Base-by-base conservation (phyloP, 2,888 invertebrate species). In the Ypsolopha sequella region DNA sequence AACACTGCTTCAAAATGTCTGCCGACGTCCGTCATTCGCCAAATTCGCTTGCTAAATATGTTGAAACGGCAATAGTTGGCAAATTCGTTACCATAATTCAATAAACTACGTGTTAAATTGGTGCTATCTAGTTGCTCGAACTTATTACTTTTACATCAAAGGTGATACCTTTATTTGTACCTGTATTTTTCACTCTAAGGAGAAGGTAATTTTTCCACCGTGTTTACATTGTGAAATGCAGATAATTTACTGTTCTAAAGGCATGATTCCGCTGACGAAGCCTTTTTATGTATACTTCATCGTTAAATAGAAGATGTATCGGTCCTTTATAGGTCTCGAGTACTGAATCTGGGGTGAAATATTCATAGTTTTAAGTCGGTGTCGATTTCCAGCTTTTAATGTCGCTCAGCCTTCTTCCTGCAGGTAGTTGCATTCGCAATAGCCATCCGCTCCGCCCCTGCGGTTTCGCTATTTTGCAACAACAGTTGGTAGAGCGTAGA, bases 401-500 rank as follows among this genome's bases (percentile, higher is more conserved):
- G 7, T 36, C 36, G 10, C 24, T 33, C 34, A 43, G 35, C 35
- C n/a, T 10, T 36, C 24, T 47, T 11, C 47, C 33, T 36, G 36
- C 43, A 43, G 13, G 43, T 6, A 11, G 43, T 34, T 43, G 43
- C 46, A 46, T 46, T 34, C n/a, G 9, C 35, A 34, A 6, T 6
- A 45, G 45, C 34, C n/a, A 13, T 38, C 48, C 41, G 39, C 36
- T 11, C 47, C 47, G 45, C 45, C 45, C 9, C 47, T 66, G 72
- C 70, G 68, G 69, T 68, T 66, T 63, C 60, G 56, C 58, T 70
- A 74, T 85, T 85, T 86, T 82, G 85, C 47, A 47, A 47, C 80
- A 86, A 86, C 70, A 73, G 66, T 76, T 80, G 76, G 72, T 76
- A 75, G 82, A 84, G 72, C 86, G 81, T 82, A 73, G 78, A 81